Conservation (phyloP, 2,888 invertebrate genomes). For the Rotaria sp. region DNA sequence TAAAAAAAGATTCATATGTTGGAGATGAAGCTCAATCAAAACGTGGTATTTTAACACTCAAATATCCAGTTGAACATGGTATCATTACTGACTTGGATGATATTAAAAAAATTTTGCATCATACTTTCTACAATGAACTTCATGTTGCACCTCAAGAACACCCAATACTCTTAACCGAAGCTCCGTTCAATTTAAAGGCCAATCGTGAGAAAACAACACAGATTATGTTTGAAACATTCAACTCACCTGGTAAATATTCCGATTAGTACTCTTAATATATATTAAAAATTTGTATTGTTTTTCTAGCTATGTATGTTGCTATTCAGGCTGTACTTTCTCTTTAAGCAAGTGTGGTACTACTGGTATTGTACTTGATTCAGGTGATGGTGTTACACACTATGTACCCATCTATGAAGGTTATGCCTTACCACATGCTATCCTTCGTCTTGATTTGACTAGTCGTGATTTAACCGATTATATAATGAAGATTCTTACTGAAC, state of each 20-base stretch:
- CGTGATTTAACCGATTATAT: constrained; percentile 87
- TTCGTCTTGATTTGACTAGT: constrained; percentile 86
- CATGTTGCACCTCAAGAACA: constrained; percentile 66
- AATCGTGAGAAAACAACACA: constrained; percentile 84
- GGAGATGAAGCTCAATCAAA: constrained; percentile 48
- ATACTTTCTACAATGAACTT: constrained; percentile 52
- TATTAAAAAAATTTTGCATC: constrained; percentile 55
- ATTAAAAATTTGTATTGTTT: background rate
- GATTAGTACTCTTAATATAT: no score
- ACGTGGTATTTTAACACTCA: constrained; percentile 51
- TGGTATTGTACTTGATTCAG: constrained; percentile 80
- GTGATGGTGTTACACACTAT: constrained; percentile 85
- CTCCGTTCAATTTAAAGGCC: constrained; percentile 78
- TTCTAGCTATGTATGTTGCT: constrained; percentile 77
- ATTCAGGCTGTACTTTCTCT: constrained; percentile 43
- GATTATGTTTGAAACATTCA: constrained; percentile 58
- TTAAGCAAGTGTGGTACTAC: constrained; percentile 43
- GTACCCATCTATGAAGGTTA: constrained; percentile 88
- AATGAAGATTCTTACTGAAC: constrained; percentile 83
- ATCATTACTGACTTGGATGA: constrained; percentile 53
- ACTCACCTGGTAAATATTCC: constrained; percentile 40
- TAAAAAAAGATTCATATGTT: constrained; percentile 59
- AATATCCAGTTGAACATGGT: constrained; percentile 52
- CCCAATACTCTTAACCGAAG: constrained; percentile 77
- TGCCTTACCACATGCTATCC: constrained; percentile 83